Evolutionary conservation across 2,113 vertebrate genomes (phyloP).

Genomic region (Lutjanus erythropterus): DNA sequence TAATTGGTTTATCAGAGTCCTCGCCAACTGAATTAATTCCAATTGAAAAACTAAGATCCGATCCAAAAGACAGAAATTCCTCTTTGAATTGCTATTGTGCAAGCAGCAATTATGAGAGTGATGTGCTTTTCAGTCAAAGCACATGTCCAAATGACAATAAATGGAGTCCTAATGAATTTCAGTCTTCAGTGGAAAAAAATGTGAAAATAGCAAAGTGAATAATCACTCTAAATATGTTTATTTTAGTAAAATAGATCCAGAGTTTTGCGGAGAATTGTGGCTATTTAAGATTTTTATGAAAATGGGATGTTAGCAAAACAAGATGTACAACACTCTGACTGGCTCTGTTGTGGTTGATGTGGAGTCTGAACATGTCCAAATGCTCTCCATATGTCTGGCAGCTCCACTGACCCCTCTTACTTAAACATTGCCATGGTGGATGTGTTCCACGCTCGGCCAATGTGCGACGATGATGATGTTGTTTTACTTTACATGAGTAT

Average conservation of each 20-base stretch:
- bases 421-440: constrained; percentile 55
- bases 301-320: constrained; percentile 73
- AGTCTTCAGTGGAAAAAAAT: constrained; percentile 11
- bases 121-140: constrained; percentile 20
- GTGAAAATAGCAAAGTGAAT: constrained; percentile 20
- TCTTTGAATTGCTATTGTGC: constrained; percentile 24
- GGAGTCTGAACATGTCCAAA: constrained; percentile 75
- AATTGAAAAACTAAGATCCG: constrained; percentile 20
- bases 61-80: constrained; percentile 28
- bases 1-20: constrained; percentile 37
- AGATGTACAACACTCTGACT: constrained; percentile 67
- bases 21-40: constrained; percentile 13
- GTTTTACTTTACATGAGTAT: constrained; percentile 57
- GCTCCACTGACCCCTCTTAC: constrained; percentile 62
- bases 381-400: constrained; percentile 81
- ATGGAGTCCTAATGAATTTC: constrained; percentile 16
- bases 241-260: constrained; percentile 53
- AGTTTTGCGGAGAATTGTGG: constrained; percentile 45
- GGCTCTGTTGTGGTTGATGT: constrained; percentile 69
- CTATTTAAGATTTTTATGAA: constrained; percentile 62
- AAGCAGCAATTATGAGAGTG: background rate
- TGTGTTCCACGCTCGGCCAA: constrained; percentile 39
- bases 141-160: constrained; percentile 17
- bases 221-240: constrained; percentile 33
- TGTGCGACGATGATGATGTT: constrained; percentile 32